phyloP scores from a whole-genome alignment of 2,113 vertebrate species.

The Vulpes ferrilata region DNA sequence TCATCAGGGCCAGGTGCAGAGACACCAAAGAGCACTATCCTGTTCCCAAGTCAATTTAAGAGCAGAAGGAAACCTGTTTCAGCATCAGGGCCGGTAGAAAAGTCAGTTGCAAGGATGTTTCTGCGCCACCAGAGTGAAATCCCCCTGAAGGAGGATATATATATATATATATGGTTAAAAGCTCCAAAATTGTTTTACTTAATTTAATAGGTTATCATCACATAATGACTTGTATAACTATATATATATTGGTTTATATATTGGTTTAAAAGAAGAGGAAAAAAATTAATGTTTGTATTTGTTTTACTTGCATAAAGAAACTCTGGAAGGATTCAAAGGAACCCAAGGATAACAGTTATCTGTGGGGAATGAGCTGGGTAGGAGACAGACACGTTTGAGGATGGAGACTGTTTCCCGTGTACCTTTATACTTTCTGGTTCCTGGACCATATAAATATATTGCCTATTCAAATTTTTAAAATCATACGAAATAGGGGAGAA shows the following conservation, averaged over 20 bases:
- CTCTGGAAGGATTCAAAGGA: neutral
- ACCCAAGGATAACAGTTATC: neutral
- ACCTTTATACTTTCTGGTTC: neutral
- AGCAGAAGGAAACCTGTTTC: neutral
- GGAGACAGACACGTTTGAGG: neutral
- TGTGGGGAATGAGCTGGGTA: neutral
- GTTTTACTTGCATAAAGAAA: neutral
- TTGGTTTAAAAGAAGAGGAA: neutral
- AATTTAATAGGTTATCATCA: neutral
- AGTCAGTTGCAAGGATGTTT: neutral
- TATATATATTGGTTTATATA: too few species aligned
- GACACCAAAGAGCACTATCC: fast-evolving
- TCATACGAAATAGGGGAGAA: neutral
- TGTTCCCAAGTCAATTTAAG: neutral
- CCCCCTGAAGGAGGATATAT: neutral
- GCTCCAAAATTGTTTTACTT: neutral
- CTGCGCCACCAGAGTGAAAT: neutral
- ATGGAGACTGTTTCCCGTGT: neutral
- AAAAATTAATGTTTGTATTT: neutral
- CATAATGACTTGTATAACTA: neutral
- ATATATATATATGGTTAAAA: neutral
- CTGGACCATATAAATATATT: neutral
- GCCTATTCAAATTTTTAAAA: neutral
- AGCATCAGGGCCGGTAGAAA: neutral
- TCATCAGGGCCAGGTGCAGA: neutral